A percentile compares a stretch with the other conserved stretches of the same genome.
phyloP scores from a whole-genome alignment of 2,113 vertebrate species.

The Siniperca knerii region DNA sequence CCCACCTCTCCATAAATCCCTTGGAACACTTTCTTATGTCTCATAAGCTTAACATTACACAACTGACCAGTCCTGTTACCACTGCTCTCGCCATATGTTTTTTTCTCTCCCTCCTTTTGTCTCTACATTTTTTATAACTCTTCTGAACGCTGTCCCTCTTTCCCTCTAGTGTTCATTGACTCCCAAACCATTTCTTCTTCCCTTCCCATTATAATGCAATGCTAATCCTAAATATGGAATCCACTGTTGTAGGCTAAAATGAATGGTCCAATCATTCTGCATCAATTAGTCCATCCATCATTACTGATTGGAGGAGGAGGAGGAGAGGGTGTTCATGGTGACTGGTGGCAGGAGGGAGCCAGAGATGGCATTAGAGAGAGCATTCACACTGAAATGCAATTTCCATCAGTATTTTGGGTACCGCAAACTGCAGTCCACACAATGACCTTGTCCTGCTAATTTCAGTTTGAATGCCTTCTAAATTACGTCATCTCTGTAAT shows the following conservation, averaged over 20 bases:
- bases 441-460: conserved; percentile 66
- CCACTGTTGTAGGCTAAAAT: conserved; percentile 76
- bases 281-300: conserved; percentile 87
- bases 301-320: conserved; percentile 63
- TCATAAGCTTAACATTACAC: conserved; percentile 55
- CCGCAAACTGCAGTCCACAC: conserved; percentile 19
- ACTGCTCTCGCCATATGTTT: neutral
- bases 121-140: conserved; percentile 18
- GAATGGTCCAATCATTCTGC: conserved; percentile 80
- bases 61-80: conserved; percentile 43
- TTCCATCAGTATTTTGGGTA: conserved; percentile 46
- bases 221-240: conserved; percentile 78
- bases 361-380: conserved; percentile 43
- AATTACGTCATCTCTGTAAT: conserved; percentile 31
- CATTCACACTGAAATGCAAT: conserved; percentile 52
- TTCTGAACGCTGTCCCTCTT: conserved; percentile 1
- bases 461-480: conserved; percentile 46
- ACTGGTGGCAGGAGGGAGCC: conserved; percentile 41
- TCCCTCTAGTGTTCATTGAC: conserved; percentile 38
- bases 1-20: conserved; percentile 61
- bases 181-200: conserved; percentile 42
- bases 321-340: conserved; percentile 24
- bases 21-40: conserved; percentile 47
- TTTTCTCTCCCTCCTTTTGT: neutral
- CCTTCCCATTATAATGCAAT: conserved; percentile 60